Conservation (phyloP, 2,113 vertebrate genomes). For the Oncorhynchus nerka region DNA sequence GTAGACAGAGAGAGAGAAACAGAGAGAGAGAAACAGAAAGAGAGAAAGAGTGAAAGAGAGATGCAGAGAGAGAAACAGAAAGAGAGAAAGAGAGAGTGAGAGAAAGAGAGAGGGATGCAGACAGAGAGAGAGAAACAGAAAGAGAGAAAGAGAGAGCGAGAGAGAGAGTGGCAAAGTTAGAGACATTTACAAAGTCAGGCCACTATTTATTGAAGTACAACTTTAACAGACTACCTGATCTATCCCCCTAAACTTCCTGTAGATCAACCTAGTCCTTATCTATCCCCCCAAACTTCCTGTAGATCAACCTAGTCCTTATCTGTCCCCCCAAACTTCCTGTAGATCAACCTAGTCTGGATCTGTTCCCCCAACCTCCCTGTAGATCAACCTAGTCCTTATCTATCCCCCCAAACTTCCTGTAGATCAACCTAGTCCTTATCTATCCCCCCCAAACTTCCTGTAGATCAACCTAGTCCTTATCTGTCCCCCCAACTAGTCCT, state of each 20-base stretch:
- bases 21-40: not conserved
- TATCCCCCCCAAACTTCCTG: no score
- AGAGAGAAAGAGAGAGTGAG: not conserved
- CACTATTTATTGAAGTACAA: not conserved
- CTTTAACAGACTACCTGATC: not conserved
- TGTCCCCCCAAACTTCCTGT: not conserved
- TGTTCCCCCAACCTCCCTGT: no score
- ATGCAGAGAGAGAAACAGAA: not conserved
- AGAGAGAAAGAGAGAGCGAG: not conserved
- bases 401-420: no score
- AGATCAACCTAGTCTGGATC: not conserved
- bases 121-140: not conserved
- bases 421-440: no score
- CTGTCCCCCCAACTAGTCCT: not conserved
- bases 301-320: not conserved
- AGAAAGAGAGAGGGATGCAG: no score
- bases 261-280: not conserved
- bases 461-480: no score
- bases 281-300: not conserved
- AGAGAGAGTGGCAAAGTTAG: not conserved
- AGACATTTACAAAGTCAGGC: not conserved
- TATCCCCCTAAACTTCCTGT: not conserved
- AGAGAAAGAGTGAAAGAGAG: not conserved
- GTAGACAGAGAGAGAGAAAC: no score
- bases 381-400: no score